Evolutionary conservation across 2,797 vertebrate genomes (phyloP).

Genomic region (Potorous gilbertii): DNA sequence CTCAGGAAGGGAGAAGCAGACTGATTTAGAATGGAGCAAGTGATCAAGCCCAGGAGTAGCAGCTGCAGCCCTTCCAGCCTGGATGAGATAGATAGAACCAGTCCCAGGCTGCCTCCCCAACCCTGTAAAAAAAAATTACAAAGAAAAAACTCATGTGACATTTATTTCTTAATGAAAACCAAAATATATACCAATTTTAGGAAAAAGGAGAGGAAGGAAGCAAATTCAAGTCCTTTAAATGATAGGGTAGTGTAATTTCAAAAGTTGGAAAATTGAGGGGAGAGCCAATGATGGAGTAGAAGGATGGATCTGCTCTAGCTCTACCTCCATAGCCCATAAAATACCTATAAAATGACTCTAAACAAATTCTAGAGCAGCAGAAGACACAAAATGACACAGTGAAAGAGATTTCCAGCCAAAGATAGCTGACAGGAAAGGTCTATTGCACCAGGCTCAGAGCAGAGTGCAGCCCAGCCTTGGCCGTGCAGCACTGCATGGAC

Average conservation of each 20-base stretch:
- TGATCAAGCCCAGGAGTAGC: neutral
- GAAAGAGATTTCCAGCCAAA: too few relatives aligned
- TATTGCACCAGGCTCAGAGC: too few relatives aligned
- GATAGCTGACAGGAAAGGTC: too few relatives aligned
- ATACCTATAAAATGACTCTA: too few relatives aligned
- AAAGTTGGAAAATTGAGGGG: neutral
- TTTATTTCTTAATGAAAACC: neutral
- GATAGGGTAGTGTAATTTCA: neutral
- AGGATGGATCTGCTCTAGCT: too few relatives aligned
- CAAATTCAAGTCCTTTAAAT: neutral
- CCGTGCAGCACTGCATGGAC: too few relatives aligned
- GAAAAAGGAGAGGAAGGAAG: neutral
- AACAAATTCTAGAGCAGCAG: too few relatives aligned
- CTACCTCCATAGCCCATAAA: too few relatives aligned
- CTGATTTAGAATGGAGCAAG: neutral
- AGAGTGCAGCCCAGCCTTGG: too few relatives aligned
- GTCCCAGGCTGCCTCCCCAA: too few relatives aligned
- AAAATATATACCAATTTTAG: neutral
- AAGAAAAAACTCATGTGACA: neutral
- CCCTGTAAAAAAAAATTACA: neutral
- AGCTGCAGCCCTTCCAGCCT: neutral
- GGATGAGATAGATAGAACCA: neutral
- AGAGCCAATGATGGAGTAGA: too few relatives aligned
- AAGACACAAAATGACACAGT: too few relatives aligned
- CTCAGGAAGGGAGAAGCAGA: neutral